These are phyloP conservation scores for Bambusicola thoracicus DNA, from an alignment of 2,113 vertebrate genomes.

Conservation along the genomic window DNA sequence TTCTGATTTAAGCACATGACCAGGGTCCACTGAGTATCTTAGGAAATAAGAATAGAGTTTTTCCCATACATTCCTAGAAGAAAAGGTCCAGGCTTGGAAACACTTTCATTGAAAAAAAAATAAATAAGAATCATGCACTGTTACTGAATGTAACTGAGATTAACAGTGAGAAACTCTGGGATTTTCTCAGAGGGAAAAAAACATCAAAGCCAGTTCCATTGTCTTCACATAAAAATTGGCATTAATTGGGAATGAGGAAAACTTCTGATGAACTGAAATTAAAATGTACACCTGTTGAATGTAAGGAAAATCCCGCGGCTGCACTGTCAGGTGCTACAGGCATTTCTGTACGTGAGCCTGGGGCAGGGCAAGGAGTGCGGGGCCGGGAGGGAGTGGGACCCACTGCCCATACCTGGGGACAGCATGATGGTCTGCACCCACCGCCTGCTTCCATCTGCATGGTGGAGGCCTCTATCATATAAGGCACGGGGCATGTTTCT, in stretches of 20 bases:
- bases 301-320: background rate
- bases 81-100: background rate
- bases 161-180: background rate
- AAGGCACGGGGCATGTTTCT: background rate
- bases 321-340: background rate
- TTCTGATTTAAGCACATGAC: background rate
- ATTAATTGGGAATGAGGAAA: background rate
- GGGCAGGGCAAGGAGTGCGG: background rate
- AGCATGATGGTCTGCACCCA: background rate
- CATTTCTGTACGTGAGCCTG: background rate
- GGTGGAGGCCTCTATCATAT: rapidly evolving
- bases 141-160: background rate
- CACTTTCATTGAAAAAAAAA: background rate
- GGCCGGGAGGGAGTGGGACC: background rate
- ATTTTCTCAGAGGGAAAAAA: background rate
- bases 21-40: background rate
- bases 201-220: background rate
- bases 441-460: background rate
- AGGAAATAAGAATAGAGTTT: background rate
- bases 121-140: background rate
- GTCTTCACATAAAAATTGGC: background rate
- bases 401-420: background rate
- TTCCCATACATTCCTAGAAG: background rate
- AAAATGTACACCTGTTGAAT: background rate
- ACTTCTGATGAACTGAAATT: background rate